A percentile compares a stretch with the other conserved stretches of the same genome.
Evolutionary conservation across 2,888 invertebrate genomes (phyloP).

Genomic region (Nemurella pictetii): DNA sequence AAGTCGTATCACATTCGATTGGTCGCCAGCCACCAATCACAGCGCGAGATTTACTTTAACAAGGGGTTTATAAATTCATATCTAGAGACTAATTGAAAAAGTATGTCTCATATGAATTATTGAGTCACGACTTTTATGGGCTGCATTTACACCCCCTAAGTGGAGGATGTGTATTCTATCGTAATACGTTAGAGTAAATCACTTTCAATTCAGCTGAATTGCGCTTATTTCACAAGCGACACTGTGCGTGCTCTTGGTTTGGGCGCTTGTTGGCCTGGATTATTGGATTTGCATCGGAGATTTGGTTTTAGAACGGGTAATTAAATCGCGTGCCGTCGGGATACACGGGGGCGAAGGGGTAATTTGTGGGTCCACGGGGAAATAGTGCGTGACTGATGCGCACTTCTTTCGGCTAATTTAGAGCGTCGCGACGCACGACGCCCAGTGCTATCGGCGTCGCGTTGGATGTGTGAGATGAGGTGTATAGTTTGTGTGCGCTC

Average conservation of each 20-base stretch:
- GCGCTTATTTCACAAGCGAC: no score
- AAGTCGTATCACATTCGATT: slow-evolving; percentile 13
- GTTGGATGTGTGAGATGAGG: background rate
- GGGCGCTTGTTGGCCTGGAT: background rate
- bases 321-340: background rate
- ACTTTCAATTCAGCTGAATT: background rate
- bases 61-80: slow-evolving; percentile 25
- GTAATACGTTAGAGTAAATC: background rate
- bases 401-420: background rate
- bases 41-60: background rate
- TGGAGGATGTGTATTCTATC: background rate
- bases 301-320: background rate
- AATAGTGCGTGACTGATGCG: background rate
- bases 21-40: slow-evolving; percentile 16
- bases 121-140: background rate
- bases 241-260: background rate
- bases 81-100: slow-evolving; percentile 23
- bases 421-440: background rate
- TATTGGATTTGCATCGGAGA: background rate
- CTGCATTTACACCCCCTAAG: background rate
- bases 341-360: background rate
- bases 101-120: slow-evolving; percentile 5
- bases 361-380: background rate
- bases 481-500: background rate
- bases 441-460: background rate